Base-by-base conservation (phyloP, 2,797 vertebrate genomes). In the Onychomys torridus region DNA sequence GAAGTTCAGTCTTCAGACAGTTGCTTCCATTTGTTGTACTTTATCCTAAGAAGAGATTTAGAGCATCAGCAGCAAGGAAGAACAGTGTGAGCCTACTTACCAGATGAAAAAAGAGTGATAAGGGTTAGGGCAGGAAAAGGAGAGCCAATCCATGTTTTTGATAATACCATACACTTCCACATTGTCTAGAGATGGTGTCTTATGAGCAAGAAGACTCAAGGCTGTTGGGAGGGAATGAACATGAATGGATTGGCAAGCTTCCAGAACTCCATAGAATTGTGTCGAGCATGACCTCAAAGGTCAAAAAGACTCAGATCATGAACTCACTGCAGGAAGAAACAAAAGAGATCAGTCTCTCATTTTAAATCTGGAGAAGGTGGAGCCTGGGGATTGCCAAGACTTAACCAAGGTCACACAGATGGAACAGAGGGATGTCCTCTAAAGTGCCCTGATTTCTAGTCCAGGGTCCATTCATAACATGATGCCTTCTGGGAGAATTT, bases 1-100 rank as follows among this genome's bases (percentile, higher is more conserved):
- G 92, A 97, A 97, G 96, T 85, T 76, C 1, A 11, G 75, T 67
- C 86, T 96, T 98, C 92, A 95, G 83, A 97, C 78, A 79, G 59
- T 49, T 32, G 65, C 37, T 96, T 95, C 86, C 7, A 46, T 95
- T 93, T 86, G 69, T 65, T 37, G 27, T 27, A 23, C 67, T 97
- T 95, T 61, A 91, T 89, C 82, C 90, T 65, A 86, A 91, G 82
- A 84, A 78, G 86, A 93, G 86, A 83, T 85, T 75, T 37, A 10
- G 69, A 92, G 46, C 65, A 59, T 93, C 84, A 79, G 23, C 84
- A 16, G 23, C 77, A 61, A 85, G 75, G 76, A 96, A 92, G 55
- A 93, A 89, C 6, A 23, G 87, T 94, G n/a, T 96, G 92, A 95
- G 65, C 94, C 92, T 95, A 73, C 85, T 97, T 96, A 89, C 0